Evolutionary conservation across 2,797 vertebrate genomes (phyloP), one percentile per base, ranked within the genome.

Genomic region (Urocyon cinereoargenteus): DNA sequence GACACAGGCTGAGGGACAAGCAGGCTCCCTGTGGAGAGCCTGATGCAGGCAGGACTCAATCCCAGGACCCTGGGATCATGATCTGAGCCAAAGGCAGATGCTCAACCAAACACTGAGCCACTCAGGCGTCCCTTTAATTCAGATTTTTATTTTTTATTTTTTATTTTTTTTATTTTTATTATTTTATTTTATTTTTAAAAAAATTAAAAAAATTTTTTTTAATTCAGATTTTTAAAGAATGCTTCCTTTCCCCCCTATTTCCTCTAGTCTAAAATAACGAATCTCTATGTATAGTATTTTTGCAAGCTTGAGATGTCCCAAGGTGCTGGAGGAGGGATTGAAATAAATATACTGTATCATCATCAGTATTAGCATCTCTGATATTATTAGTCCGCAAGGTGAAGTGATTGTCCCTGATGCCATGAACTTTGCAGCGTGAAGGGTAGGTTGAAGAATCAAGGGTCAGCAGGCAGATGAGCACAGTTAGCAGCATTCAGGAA

Each of bases 381-480:
- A 28, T 55, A 2, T 53, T 51, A 12, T 8, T 78, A 26, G 78
- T 89, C 31, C 66, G 14, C 14, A 14, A 86, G 22, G n/a, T 40
- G 26, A 49, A 49, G 6, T 89, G n/a, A 45, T 15, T 34, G 22
- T 31, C 18, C 21, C 16, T 73, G 53, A 51, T 24, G 11, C 5
- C 36, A 1, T 51, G 31, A 68, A n/a, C 21, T 49, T 92, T 51
- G 59, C 45, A 84, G 22, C 16, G 1, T 24, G 28, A 72, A 31
- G 24, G 13, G n/a, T 34, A 91, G 82, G 31, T 4, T 7, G 13
- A 78, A 85, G 61, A 66, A 34, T 6, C 16, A 12, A 57, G 36
- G 1, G 1, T 0, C 6, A 59, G 18, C 0, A 0, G 34, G 31
- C 28, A 12, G 28, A 13, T 14, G 34, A 51, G 4, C n/a, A 2